Evolutionary conservation across 2,888 invertebrate genomes (phyloP), one percentile per base, ranked within the genome.

Genomic region (Leptodirus hochenwartii): DNA sequence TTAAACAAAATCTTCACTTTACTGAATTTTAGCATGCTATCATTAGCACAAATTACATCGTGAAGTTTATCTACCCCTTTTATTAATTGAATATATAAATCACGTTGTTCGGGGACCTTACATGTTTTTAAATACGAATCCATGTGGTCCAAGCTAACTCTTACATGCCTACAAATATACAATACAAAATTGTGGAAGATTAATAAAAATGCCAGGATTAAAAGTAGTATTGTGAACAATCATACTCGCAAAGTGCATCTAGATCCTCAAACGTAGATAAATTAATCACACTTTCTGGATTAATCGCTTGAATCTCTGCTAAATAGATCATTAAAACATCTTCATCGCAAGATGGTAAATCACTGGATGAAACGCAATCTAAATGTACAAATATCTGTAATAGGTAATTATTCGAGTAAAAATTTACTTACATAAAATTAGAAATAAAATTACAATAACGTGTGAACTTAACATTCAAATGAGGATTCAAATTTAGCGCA

Each of bases 271-370:
- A 42, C 0, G 60, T 51, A 14, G 61, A 43, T 17, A 64, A 41
- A 34, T 55, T 46, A 2, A 65, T 45, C 32, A 66, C 58, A 22
- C 58, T 55, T 43, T 66, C 66, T 1, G 66, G 66, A 46, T 58
- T 63, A 10, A 59, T 56, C 4, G 59, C 53, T 43, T 62, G 58
- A 26, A 63, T 46, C 31, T 59, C 53, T 2, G 64, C 64, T 35
- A 66, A 46, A 39, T 58, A 58, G 31, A 51, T 38, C 41, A 66
- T 48, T 22, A 66, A 37, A 32, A 50, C 48, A 38, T 64, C 59
- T 34, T 54, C 55, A 15, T 47, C 38, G 34, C 55, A 55, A 5
- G 29, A 36, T 20, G 34, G 36, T 26, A 37, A 20, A n/a, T n/a
- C n/a, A n/a, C n/a, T n/a, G n/a, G n/a, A n/a, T n/a, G n/a, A n/a